These are phyloP conservation scores for Danaus plexippus DNA, from an alignment of 1,140 invertebrate species.

Conservation along the genomic window DNA sequence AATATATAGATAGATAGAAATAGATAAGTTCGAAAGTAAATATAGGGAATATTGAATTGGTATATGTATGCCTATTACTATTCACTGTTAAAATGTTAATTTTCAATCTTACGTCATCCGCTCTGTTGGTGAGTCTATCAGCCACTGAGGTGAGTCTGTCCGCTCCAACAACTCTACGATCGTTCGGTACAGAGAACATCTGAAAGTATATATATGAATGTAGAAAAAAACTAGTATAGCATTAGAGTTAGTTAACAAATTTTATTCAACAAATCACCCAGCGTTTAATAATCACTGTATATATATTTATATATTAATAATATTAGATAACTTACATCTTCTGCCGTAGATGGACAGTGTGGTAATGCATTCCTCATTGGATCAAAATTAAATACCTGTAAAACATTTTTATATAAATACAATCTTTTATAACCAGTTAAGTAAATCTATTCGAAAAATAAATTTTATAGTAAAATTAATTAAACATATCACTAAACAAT, in stretches of 20 bases:
- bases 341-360: constrained; percentile 20
- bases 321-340: constrained; percentile 31
- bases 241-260: no score
- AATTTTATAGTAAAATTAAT: no score
- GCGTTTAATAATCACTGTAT: no score
- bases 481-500: no score
- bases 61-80: background rate
- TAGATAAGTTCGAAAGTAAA: no score
- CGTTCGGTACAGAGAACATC: constrained; percentile 28
- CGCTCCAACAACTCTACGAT: constrained; percentile 25
- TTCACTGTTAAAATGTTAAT: background rate
- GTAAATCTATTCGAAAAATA: no score
- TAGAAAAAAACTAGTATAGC: no score
- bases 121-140: constrained; percentile 18
- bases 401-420: constrained; percentile 2
- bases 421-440: no score
- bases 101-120: constrained; percentile 32
- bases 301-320: no score
- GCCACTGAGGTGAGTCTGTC: constrained; percentile 16
- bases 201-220: constrained; percentile 6
- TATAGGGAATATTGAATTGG: no score
- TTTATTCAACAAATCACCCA: no score
- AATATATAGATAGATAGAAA: no score
- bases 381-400: constrained; percentile 36
- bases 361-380: constrained; percentile 30